Conservation (phyloP, 2,797 vertebrate genomes). For the Simalia tracyae region DNA sequence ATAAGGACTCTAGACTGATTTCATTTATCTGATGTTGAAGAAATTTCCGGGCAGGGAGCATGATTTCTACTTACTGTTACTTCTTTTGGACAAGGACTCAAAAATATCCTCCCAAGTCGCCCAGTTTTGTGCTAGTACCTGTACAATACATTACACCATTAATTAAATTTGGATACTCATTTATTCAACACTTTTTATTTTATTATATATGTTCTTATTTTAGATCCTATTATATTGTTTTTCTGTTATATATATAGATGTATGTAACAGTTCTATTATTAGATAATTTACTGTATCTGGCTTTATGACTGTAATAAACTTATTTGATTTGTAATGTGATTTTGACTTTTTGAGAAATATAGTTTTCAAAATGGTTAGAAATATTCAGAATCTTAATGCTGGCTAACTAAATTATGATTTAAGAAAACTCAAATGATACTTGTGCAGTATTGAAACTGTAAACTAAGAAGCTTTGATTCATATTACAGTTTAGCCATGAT, state of each 20-base stretch:
- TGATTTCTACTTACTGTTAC: neutral
- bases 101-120: neutral
- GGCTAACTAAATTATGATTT: too few species aligned
- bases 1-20: neutral
- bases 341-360: neutral
- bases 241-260: neutral
- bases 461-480: neutral
- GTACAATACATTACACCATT: neutral
- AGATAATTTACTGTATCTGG: neutral
- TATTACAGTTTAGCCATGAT: neutral
- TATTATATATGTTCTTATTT: neutral
- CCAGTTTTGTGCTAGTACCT: neutral
- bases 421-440: neutral
- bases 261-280: neutral
- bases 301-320: neutral
- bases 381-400: neutral
- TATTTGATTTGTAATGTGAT: neutral
- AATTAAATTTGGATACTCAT: neutral
- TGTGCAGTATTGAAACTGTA: neutral
- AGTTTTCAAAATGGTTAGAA: neutral
- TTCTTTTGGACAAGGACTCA: neutral
- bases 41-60: neutral
- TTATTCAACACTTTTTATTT: neutral
- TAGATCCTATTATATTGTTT: neutral
- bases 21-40: neutral